These are phyloP conservation scores for Hypolimnas misippus DNA, from an alignment of 2,888 invertebrate species.

Conservation along the genomic window DNA sequence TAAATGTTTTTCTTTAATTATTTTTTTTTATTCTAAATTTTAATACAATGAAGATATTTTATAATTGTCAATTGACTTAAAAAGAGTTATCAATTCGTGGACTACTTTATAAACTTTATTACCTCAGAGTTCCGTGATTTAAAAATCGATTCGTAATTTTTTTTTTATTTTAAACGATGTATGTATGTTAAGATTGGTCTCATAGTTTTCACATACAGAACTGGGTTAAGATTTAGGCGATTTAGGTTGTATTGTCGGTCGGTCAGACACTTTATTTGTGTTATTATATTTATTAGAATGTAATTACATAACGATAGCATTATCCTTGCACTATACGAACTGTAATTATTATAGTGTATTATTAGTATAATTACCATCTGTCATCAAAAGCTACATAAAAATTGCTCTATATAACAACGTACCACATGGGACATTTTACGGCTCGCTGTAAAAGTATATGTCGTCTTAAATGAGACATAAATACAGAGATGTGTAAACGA, in stretches of 20 bases:
- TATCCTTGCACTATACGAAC: too few species aligned
- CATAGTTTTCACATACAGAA: too few species aligned
- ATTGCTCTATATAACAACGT: conserved; percentile 31
- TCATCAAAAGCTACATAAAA: conserved; percentile 27
- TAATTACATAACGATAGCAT: too few species aligned
- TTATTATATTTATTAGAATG: too few species aligned
- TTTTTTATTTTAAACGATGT: too few species aligned
- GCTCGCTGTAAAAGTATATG: conserved; percentile 77
- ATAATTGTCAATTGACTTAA: background rate
- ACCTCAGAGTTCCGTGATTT: background rate
- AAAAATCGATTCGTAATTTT: background rate
- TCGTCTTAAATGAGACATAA: conserved; percentile 83
- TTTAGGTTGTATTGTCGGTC: too few species aligned
- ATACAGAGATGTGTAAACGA: conserved; percentile 81
- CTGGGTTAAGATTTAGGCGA: too few species aligned
- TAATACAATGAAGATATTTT: too few species aligned
- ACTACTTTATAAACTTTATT: background rate
- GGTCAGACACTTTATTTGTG: too few species aligned
- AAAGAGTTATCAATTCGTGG: background rate
- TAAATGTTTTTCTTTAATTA: background rate
- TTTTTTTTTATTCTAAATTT: background rate
- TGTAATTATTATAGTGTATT: background rate
- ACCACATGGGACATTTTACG: conserved; percentile 78
- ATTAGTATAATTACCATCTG: conserved; percentile 16
- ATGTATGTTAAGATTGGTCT: too few species aligned